Conservation (phyloP, 2,888 invertebrate species). For the Mechanitis messenoides region DNA sequence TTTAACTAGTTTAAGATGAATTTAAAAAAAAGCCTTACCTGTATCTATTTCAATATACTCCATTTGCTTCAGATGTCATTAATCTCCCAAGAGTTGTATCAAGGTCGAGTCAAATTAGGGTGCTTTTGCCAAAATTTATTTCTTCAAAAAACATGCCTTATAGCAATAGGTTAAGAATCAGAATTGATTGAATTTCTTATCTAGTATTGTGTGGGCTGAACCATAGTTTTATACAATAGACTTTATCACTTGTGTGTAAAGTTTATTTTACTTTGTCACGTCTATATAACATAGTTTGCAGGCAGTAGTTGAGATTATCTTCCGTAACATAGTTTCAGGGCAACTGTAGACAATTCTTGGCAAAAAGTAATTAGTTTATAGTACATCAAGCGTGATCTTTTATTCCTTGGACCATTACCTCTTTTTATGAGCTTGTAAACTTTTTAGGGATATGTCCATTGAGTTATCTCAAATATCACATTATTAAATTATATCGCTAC, state of each 20-base stretch:
- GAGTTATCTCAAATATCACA: too few species aligned
- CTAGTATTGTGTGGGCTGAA: slow-evolving; percentile 9
- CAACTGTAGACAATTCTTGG: slow-evolving; percentile 17
- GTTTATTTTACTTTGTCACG: slow-evolving; percentile 11
- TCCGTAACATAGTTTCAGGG: slow-evolving; percentile 18
- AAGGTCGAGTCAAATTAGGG: slow-evolving; percentile 19
- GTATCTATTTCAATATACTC: slow-evolving; percentile 4
- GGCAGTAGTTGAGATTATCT: slow-evolving; percentile 16
- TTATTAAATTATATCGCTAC: too few species aligned
- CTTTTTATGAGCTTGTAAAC: not conserved
- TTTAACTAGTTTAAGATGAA: too few species aligned
- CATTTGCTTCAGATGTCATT: slow-evolving; percentile 13
- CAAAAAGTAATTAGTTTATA: slow-evolving; percentile 13
- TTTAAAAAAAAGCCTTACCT: not conserved
- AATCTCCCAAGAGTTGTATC: slow-evolving; percentile 21
- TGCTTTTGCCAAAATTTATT: not conserved
- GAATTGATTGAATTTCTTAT: slow-evolving; percentile 8
- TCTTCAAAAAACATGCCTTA: slow-evolving; percentile 7
- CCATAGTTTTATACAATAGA: slow-evolving; percentile 2
- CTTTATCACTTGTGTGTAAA: slow-evolving; percentile 5
- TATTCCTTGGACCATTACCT: not conserved
- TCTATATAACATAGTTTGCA: slow-evolving; percentile 8
- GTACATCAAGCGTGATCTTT: slow-evolving; percentile 11
- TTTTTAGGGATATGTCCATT: not conserved
- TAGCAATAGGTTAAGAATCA: not conserved